Conservation (phyloP, 2,113 vertebrate species). For the Poeciliopsis prolifica region DNA sequence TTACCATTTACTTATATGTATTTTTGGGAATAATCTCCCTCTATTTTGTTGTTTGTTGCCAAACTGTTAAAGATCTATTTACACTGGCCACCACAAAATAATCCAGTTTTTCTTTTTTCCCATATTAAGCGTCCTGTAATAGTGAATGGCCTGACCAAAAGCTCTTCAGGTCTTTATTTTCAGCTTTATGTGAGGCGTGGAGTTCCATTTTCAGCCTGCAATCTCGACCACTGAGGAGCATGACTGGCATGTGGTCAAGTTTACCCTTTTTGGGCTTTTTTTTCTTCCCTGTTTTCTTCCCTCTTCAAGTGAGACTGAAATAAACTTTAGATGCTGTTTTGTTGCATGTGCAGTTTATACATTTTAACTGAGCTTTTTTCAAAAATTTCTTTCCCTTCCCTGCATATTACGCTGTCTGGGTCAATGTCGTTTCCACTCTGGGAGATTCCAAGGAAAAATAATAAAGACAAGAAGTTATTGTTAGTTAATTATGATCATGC, state of each 20-base stretch:
- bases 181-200: conserved; percentile 67
- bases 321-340: conserved; percentile 55
- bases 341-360: conserved; percentile 10
- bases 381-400: not conserved
- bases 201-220: conserved; percentile 59
- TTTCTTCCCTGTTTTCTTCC: conserved; percentile 4
- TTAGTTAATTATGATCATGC: not conserved
- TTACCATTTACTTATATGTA: not conserved
- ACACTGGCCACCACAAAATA: conserved; percentile 28
- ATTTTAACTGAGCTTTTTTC: conserved; percentile 15
- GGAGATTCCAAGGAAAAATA: not conserved
- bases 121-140: conserved; percentile 43
- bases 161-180: conserved; percentile 65
- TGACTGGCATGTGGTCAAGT: conserved; percentile 68
- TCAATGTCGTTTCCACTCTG: not conserved
- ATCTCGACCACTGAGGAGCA: conserved; percentile 48
- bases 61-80: conserved; percentile 25
- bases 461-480: not conserved
- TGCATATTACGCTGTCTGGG: not conserved
- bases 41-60: conserved; percentile 15
- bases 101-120: conserved; percentile 30
- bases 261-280: conserved; percentile 44
- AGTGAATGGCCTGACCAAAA: conserved; percentile 31
- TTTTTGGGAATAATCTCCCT: not conserved
- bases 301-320: conserved; percentile 37